Evolutionary conservation across 2,888 invertebrate species (phyloP), one percentile per base, ranked within the genome.

Genomic region (Phragmatobia fuliginosa): DNA sequence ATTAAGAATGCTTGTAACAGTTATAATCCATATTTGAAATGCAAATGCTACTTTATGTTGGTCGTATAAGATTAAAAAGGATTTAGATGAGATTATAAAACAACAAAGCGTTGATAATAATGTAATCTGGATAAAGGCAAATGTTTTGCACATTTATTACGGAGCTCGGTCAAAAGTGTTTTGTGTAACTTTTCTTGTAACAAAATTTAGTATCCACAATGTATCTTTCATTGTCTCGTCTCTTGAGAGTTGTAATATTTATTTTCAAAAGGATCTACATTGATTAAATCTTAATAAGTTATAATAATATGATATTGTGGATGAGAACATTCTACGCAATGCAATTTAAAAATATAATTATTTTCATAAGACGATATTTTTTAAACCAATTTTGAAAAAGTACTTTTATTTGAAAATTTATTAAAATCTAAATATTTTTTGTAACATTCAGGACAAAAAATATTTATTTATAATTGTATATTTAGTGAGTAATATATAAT

Each of bases 61-160:
- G 78, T 72, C 69, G 76, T 75, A 78, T 81, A 77, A 80, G 87
- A 87, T 88, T 87, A 85, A 85, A 87, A 85, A 83, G 85, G 85
- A 84, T 84, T 87, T 72, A 71, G 76, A 70, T 72, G 62, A 77
- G 78, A 85, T 86, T 86, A 86, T 80, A 78, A 77, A 78, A 77
- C 74, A 75, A 69, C 75, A 69, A 74, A 79, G 69, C 73, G 75
- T 80, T 81, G 84, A 83, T 85, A 75, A 82, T 82, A 84, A 79
- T 82, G 81, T 85, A 79, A 86, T 80, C 76, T 74, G 71, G 75
- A 73, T n/a, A 38, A 73, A 77, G 64, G 68, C 78, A 76, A 83
- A 82, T 83, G 79, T 80, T 83, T 78, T 61, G 77, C 75, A 73
- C 78, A 75, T 72, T 82, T 62, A 56, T 52, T 62, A 65, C 56